A percentile compares a stretch with the other conserved stretches of the same genome.
phyloP scores from a whole-genome alignment of 2,888 invertebrate species.

The Hyppa rectilinea region DNA sequence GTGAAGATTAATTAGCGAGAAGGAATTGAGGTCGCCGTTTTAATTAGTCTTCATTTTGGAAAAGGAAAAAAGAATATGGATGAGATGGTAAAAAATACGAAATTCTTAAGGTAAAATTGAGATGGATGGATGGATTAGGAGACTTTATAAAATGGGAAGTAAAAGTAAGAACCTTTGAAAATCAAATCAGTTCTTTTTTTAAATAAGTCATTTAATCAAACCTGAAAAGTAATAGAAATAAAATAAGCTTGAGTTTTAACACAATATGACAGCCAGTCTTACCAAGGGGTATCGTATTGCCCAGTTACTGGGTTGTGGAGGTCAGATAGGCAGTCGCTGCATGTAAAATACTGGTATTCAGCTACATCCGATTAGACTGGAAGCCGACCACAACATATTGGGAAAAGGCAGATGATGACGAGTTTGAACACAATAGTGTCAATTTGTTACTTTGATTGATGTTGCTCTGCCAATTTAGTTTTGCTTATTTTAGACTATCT shows the following conservation, averaged over 20 bases:
- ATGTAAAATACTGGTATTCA: no score
- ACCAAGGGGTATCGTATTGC: no score
- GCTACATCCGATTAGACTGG: no score
- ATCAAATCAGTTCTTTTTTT: neutral
- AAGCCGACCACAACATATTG: no score
- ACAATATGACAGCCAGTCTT: no score
- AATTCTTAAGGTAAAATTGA: slow-evolving; percentile 24
- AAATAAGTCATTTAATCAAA: neutral
- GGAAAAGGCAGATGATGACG: no score
- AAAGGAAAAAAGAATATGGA: slow-evolving; percentile 44
- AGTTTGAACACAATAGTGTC: no score
- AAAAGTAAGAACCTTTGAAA: neutral
- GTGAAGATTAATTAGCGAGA: slow-evolving; percentile 84
- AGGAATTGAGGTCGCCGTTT: slow-evolving; percentile 64
- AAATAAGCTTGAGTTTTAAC: neutral
- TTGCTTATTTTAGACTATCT: neutral
- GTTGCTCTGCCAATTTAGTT: neutral
- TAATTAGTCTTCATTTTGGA: slow-evolving; percentile 60
- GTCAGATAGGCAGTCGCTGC: no score
- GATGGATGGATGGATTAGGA: slow-evolving; percentile 19
- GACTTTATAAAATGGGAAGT: slow-evolving; percentile 1
- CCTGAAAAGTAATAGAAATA: neutral
- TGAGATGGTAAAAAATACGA: slow-evolving; percentile 43
- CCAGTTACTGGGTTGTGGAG: no score
- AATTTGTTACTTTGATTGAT: neutral